A percentile compares a stretch with the other conserved stretches of the same genome.
Evolutionary conservation across 2,797 vertebrate genomes (phyloP).

Genomic region (Gambelia wislizenii): DNA sequence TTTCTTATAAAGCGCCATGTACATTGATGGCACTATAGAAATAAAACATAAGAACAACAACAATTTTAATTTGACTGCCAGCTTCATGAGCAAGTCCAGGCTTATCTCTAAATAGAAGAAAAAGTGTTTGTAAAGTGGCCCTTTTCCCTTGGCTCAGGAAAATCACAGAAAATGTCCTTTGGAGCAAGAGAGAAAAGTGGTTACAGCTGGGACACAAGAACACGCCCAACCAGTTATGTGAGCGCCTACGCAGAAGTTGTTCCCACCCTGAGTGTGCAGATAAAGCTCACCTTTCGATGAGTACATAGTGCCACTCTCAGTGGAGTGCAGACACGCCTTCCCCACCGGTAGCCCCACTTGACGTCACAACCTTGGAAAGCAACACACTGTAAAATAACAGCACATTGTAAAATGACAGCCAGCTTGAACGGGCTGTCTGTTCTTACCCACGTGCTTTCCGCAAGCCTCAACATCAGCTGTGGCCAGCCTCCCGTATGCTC

Average conservation of each 20-base stretch:
- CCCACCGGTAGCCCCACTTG: background rate
- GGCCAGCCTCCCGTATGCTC: background rate
- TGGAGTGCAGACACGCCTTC: background rate
- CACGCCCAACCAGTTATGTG: background rate
- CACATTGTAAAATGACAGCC: background rate
- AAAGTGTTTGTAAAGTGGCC: too few relatives aligned
- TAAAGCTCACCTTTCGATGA: too few relatives aligned
- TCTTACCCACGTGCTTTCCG: background rate
- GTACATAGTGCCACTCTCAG: too few relatives aligned
- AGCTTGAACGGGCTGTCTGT: background rate
- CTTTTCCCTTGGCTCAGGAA: too few relatives aligned
- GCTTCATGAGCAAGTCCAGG: background rate
- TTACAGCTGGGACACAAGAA: too few relatives aligned
- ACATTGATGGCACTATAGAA: too few relatives aligned
- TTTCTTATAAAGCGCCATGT: too few relatives aligned
- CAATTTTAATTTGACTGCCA: background rate
- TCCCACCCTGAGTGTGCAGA: too few relatives aligned
- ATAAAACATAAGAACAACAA: too few relatives aligned
- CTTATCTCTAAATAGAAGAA: background rate
- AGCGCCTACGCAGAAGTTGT: background rate
- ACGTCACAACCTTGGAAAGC: background rate
- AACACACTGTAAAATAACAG: too few relatives aligned
- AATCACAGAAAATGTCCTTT: background rate
- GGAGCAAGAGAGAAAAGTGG: background rate
- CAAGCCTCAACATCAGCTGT: background rate